These are phyloP conservation scores for Etheostoma cragini DNA, from an alignment of 2,113 vertebrate genomes.

Conservation along the genomic window DNA sequence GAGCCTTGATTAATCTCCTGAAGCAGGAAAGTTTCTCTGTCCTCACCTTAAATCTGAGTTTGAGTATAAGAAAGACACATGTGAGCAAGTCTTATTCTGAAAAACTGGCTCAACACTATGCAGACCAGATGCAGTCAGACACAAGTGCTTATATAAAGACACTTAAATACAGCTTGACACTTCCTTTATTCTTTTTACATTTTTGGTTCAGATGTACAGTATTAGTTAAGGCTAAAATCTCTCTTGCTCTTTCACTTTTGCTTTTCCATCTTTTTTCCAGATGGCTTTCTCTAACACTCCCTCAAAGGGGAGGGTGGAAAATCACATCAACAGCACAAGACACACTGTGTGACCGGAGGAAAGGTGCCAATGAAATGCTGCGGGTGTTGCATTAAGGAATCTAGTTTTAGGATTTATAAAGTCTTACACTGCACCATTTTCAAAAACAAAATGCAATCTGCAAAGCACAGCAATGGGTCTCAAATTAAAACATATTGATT, in stretches of 20 bases:
- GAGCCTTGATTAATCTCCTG: too few species aligned
- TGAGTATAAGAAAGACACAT: neutral
- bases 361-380: constrained; percentile 14
- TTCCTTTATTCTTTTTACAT: neutral
- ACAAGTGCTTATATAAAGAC: too few species aligned
- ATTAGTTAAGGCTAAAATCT: constrained; percentile 9
- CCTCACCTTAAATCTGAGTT: neutral
- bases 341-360: constrained; percentile 37
- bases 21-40: neutral
- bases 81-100: neutral
- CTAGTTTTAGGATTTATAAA: neutral
- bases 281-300: constrained; percentile 71
- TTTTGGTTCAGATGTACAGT: constrained; percentile 8
- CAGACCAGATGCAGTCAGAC: too few species aligned
- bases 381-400: constrained; percentile 5
- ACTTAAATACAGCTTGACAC: neutral
- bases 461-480: constrained; percentile 9
- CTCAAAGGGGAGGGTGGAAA: constrained; percentile 34
- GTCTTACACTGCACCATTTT: neutral
- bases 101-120: too few species aligned
- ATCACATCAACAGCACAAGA: constrained; percentile 53
- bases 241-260: constrained; percentile 45
- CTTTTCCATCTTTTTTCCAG: constrained; percentile 56
- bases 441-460: neutral
- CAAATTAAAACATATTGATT: constrained; percentile 28